Conservation (phyloP, 1,140 invertebrate species). For the Nebria ingens region DNA sequence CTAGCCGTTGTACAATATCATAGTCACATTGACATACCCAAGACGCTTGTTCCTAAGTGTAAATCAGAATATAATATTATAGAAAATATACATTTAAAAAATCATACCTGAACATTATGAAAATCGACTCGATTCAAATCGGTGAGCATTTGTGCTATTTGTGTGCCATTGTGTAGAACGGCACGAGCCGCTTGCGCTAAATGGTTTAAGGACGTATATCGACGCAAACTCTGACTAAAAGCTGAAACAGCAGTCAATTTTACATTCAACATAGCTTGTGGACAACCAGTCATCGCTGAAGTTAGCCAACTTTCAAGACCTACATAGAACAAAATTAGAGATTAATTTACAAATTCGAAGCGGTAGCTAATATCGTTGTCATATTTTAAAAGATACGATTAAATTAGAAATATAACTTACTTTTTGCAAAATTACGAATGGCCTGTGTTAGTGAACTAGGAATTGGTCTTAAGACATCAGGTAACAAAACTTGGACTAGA, state of each 20-base stretch:
- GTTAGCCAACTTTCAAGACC: conserved; percentile 80
- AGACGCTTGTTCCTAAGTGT: conserved; percentile 63
- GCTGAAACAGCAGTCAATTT: conserved; percentile 82
- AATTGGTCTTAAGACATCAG: conserved; percentile 90
- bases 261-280: conserved; percentile 70
- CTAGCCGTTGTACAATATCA: conserved; percentile 72
- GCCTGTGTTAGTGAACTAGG: conserved; percentile 88
- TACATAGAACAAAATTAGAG: conserved; percentile 16
- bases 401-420: conserved; percentile 19
- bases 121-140: conserved; percentile 97
- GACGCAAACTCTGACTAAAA: conserved; percentile 85
- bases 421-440: conserved; percentile 87
- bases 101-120: conserved; percentile 79
- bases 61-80: conserved; percentile 16
- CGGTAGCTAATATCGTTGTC: background rate
- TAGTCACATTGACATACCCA: conserved; percentile 97
- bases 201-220: conserved; percentile 98
- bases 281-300: conserved; percentile 76
- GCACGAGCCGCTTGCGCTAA: conserved; percentile 91
- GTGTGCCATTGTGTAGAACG: conserved; percentile 88
- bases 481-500: conserved; percentile 89
- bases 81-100: conserved; percentile 2
- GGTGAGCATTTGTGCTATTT: conserved; percentile 94
- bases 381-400: background rate
- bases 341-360: background rate